phyloP scores from a whole-genome alignment of 1,140 invertebrate species.

The Notospermus geniculatus region DNA sequence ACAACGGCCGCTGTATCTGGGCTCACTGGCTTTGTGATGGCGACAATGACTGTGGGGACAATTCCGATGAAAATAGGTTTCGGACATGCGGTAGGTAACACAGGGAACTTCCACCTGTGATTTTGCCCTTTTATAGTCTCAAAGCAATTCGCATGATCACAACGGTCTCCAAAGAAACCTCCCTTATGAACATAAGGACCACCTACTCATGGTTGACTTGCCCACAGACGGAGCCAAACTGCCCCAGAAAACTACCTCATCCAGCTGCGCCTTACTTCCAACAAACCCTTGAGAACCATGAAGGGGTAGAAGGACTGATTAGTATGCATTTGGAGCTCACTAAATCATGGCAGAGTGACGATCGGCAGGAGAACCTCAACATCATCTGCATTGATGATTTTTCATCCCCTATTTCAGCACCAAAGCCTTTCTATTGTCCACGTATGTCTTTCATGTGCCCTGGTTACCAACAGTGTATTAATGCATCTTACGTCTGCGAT shows the following conservation, averaged over 20 bases:
- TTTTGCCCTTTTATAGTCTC: background rate
- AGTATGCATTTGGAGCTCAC: too few species aligned
- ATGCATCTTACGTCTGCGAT: slow-evolving; percentile 84
- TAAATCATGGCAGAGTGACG: too few species aligned
- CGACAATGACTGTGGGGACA: slow-evolving; percentile 93
- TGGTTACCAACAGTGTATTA: slow-evolving; percentile 72
- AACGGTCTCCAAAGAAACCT: background rate
- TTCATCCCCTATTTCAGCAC: slow-evolving; percentile 27
- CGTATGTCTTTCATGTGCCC: slow-evolving; percentile 81
- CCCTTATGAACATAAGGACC: too few species aligned
- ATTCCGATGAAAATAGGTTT: slow-evolving; percentile 74
- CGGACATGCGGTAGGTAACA: slow-evolving; percentile 39
- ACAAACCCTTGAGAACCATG: too few species aligned
- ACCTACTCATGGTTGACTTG: too few species aligned
- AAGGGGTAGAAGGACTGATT: too few species aligned
- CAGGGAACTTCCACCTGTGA: background rate
- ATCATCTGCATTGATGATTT: too few species aligned
- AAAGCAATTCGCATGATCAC: background rate
- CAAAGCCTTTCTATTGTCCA: slow-evolving; percentile 61
- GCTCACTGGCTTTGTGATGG: slow-evolving; percentile 93
- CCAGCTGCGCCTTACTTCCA: too few species aligned
- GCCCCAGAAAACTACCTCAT: too few species aligned
- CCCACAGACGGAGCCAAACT: too few species aligned
- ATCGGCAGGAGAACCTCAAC: too few species aligned
- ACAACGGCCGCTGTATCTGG: slow-evolving; percentile 83